Base-by-base conservation (phyloP, 2,113 vertebrate species). In the Melanocharis versteri region DNA sequence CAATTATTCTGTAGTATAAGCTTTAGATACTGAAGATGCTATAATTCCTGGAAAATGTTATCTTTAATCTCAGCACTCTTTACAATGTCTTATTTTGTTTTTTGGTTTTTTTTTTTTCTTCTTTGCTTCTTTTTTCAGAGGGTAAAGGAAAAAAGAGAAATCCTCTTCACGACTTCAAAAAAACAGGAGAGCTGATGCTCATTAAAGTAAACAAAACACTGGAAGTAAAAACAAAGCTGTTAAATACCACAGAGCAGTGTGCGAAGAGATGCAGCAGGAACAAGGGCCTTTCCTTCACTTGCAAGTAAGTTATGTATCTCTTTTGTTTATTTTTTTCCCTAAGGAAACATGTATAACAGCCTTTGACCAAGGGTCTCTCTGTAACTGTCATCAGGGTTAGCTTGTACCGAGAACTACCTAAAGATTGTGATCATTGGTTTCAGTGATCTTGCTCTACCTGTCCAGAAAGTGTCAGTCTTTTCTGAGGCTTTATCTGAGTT, bases 141-240 rank as follows among this genome's bases (percentile, higher is more conserved):
- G 96, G 98, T 71, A 99, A 98, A 92, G 97, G 94, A 82, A 98
- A 96, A 97, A 98, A 94, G 97, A 98, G 99, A 97, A 99, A 99
- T 96, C 96, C 98, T 30, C 99, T 99, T 81, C 99, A 99, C 83
- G 99, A 99, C 97, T 99, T 99, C 97, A 98, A 98, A 98, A 99
- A 98, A 97, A 99, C 98, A 40, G 98, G 99, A 54, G 98, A 98
- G 12, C 83, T 98, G 54, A 98, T 97, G 61, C 96, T 99, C 89
- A 93, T 98, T 82, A 98, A 97, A 90, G 93, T 98, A 31, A 98
- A 99, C 87, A 97, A 98, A 78, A 97, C 98, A 93, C 95, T 98
- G 94, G 97, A 97, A 97, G 98, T 98, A 73, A 99, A 98, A 98
- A 98, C 98, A 35, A 99, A 98, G 96, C 98, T 97, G 85, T 94